A percentile compares a stretch with the other conserved stretches of the same genome.
Evolutionary conservation across 2,888 invertebrate genomes (phyloP).

Genomic region (Acleris laterana): DNA sequence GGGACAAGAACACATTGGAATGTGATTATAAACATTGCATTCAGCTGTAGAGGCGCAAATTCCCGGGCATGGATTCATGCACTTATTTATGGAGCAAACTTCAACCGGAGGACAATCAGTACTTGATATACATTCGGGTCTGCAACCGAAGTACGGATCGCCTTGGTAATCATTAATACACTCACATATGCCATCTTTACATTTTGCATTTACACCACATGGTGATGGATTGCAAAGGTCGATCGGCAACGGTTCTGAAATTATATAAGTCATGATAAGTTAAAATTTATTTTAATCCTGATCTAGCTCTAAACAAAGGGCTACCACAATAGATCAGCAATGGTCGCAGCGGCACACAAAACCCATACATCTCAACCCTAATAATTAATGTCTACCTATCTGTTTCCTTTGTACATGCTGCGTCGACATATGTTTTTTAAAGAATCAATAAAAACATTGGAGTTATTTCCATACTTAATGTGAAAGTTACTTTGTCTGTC

Average conservation of each 20-base stretch:
- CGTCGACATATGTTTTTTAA: too few relatives aligned
- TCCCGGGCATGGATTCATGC: slow-evolving; percentile 89
- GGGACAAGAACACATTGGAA: slow-evolving; percentile 87
- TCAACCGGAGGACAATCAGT: slow-evolving; percentile 87
- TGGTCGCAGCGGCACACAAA: too few relatives aligned
- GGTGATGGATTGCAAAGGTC: slow-evolving; percentile 91
- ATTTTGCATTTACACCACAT: slow-evolving; percentile 87
- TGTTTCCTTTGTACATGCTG: too few relatives aligned
- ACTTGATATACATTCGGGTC: slow-evolving; percentile 91
- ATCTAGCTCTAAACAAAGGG: too few relatives aligned
- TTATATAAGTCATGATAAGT: slow-evolving; percentile 13
- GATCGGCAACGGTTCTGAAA: slow-evolving; percentile 67
- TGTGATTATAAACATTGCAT: slow-evolving; percentile 86
- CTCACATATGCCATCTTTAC: slow-evolving; percentile 86
- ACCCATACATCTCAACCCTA: too few relatives aligned
- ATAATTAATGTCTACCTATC: too few relatives aligned
- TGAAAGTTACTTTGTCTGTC: too few relatives aligned
- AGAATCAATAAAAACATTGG: too few relatives aligned
- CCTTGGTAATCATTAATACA: slow-evolving; percentile 90
- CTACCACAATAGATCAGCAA: too few relatives aligned
- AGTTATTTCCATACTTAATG: too few relatives aligned
- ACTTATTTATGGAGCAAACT: slow-evolving; percentile 90
- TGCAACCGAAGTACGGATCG: slow-evolving; percentile 89
- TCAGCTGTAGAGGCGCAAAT: slow-evolving; percentile 86
- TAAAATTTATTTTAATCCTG: not conserved